Evolutionary conservation across 1,140 invertebrate species (phyloP), one percentile per base, ranked within the genome.

Genomic region (Lycorma delicatula): DNA sequence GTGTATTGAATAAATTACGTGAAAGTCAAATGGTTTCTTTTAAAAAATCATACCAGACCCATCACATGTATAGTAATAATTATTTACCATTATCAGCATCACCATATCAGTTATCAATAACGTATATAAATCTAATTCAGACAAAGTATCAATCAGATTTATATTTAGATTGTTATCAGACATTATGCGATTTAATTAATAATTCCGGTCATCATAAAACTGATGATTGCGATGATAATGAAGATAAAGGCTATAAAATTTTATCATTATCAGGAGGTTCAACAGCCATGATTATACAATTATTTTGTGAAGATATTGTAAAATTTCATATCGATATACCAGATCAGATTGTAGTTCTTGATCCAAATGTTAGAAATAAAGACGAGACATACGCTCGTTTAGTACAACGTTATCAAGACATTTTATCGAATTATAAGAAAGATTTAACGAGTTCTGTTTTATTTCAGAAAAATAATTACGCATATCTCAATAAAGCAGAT

Each of bases 321-420:
- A 68, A 71, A 26, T 75, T 82, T 48, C 66, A 77, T 51, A 70
- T 80, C 27, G 70, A 77, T 36, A 74, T 84, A 53, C 82, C 82
- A 0, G 79, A 82, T 22, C 76, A 82, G 49, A 70, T 81, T 9
- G 75, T 84, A 27, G 74, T 79, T 51, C 67, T 84, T 26, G 80
- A 84, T 69, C 78, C 77, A 0, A 71, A 70, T 25, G 63, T 80
- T 2, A 64, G 73, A 12, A 74, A 78, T 28, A 74, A 73, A 47
- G 76, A 81, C 59, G 76, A 77, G 51, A 68, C 68, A 59, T 74
- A 77, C 65, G 61, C 73, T 36, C 67, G 73, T 63, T 75, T 77
- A 62, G 69, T 75, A 0, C 66, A 74, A 36, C 27, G 47, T 25
- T 34, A 20, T 16, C 49, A 26, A 52, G 56, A 26, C 44, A 50